Evolutionary conservation across 2,113 vertebrate species (phyloP).

Genomic region (Phylloscopus trochiloides): DNA sequence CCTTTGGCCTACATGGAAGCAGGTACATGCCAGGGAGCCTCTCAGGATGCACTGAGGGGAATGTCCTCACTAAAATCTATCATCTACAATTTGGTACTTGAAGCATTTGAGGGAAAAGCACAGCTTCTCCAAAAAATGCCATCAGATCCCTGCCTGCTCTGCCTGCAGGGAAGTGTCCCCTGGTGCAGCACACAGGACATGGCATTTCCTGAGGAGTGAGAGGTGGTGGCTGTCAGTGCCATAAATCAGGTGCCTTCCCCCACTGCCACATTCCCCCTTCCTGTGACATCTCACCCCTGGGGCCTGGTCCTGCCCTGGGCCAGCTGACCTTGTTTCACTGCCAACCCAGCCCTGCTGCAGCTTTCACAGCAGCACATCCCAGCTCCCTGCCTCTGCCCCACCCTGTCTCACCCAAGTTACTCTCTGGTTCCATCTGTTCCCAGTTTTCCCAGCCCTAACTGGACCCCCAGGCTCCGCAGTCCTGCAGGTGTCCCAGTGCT

Average conservation of each 20-base stretch:
- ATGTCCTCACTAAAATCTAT: background rate
- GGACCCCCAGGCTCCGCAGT: background rate
- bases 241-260: background rate
- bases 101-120: background rate
- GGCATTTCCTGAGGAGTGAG: background rate
- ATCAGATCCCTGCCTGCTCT: background rate
- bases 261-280: background rate
- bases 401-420: fast-evolving
- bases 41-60: background rate
- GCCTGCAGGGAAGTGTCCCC: background rate
- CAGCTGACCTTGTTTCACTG: background rate
- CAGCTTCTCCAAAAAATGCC: background rate
- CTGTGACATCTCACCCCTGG: background rate
- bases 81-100: background rate
- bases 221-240: background rate
- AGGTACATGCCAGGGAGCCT: background rate
- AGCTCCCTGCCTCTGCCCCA: background rate
- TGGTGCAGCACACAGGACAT: fast-evolving
- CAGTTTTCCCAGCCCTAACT: background rate
- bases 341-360: background rate
- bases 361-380: background rate
- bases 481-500: fast-evolving
- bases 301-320: background rate
- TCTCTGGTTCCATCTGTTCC: background rate
- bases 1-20: background rate